These are phyloP conservation scores for Drosophila sechellia DNA, from an alignment of 1,140 invertebrate species.

Conservation along the genomic window DNA sequence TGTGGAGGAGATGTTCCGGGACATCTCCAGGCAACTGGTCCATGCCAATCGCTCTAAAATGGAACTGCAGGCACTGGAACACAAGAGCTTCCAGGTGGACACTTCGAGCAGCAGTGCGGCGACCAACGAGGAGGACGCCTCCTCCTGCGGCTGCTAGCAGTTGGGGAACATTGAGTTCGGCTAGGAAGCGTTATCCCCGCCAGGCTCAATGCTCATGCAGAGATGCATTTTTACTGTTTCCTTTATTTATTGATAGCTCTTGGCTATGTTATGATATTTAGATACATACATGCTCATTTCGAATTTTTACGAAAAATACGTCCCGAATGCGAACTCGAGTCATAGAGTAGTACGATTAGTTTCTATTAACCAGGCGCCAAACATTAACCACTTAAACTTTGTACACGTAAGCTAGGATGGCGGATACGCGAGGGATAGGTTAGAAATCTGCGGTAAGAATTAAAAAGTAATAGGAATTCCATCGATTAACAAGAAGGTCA, in stretches of 20 bases:
- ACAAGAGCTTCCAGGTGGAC: slow-evolving; percentile 91
- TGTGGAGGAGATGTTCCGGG: slow-evolving; percentile 95
- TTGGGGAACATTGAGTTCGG: slow-evolving; percentile 84
- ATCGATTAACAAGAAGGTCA: neutral
- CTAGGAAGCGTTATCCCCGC: slow-evolving; percentile 29
- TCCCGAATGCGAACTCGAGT: slow-evolving; percentile 57
- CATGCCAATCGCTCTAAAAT: slow-evolving; percentile 92
- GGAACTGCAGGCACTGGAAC: slow-evolving; percentile 91
- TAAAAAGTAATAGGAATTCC: neutral
- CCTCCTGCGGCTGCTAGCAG: slow-evolving; percentile 89
- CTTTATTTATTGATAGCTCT: slow-evolving; percentile 47
- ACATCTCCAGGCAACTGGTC: slow-evolving; percentile 92
- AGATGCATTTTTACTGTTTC: slow-evolving; percentile 45
- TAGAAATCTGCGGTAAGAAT: neutral
- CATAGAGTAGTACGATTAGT: slow-evolving; percentile 48
- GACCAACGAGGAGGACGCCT: slow-evolving; percentile 81
- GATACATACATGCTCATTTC: slow-evolving; percentile 57
- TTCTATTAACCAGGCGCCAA: slow-evolving; percentile 53
- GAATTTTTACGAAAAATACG: slow-evolving; percentile 61
- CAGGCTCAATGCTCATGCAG: slow-evolving; percentile 56
- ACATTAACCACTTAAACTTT: slow-evolving; percentile 30
- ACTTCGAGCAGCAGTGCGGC: slow-evolving; percentile 85
- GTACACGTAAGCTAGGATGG: slow-evolving; percentile 25
- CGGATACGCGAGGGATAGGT: neutral
- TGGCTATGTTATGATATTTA: slow-evolving; percentile 66